Evolutionary conservation across 2,797 vertebrate species (phyloP).

Genomic region (Glossophaga mutica): DNA sequence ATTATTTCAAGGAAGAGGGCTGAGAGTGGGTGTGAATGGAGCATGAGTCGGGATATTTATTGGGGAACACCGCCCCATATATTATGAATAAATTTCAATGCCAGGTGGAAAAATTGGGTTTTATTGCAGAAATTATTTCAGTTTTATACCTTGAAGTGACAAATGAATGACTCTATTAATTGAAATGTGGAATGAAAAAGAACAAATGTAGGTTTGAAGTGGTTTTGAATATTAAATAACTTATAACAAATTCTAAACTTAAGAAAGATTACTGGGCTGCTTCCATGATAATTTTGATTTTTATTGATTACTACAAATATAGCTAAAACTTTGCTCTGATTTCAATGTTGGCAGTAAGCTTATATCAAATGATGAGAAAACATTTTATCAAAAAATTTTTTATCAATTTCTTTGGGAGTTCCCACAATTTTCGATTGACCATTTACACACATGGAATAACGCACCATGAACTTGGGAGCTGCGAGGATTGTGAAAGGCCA

Average conservation of each 20-base stretch:
- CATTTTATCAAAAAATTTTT: not conserved
- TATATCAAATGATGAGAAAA: not conserved
- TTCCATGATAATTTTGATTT: not conserved
- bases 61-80: not conserved
- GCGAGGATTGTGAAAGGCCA: not conserved
- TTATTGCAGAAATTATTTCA: conserved; percentile 32
- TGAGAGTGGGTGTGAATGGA: not conserved
- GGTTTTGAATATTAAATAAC: not conserved
- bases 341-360: not conserved
- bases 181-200: not conserved
- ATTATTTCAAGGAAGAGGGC: not conserved
- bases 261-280: not conserved
- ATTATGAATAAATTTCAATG: not conserved
- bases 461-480: not conserved
- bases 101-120: not conserved
- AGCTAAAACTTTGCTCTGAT: not conserved
- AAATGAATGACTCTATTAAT: not conserved
- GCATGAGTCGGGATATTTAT: fast-evolving
- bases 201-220: not conserved
- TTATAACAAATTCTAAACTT: not conserved
- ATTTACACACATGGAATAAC: not conserved
- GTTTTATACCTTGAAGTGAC: not conserved
- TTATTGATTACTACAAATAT: not conserved
- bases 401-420: not conserved
- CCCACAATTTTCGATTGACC: not conserved